Evolutionary conservation across 1,140 invertebrate species (phyloP).

Genomic region (Chelonus insularis): DNA sequence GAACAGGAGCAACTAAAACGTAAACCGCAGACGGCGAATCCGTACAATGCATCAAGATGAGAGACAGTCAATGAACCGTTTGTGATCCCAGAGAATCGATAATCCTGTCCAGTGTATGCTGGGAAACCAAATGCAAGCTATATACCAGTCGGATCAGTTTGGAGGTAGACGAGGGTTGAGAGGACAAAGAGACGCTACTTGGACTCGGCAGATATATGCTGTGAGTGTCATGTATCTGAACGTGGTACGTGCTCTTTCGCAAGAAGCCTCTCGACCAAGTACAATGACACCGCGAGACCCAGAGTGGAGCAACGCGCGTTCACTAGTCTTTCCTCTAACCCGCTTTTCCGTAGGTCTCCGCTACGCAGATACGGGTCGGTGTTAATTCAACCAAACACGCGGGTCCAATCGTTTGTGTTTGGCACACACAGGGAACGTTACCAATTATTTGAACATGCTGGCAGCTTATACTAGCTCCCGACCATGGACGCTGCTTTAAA

Average conservation of each 20-base stretch:
- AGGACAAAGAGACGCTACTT: slow-evolving; percentile 8
- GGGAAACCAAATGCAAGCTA: neutral
- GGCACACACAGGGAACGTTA: slow-evolving; percentile 25
- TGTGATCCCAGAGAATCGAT: slow-evolving; percentile 16
- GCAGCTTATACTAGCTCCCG: slow-evolving; percentile 22
- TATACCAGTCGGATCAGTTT: neutral
- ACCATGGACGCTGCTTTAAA: too few species aligned
- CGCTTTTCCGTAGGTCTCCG: neutral
- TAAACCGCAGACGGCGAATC: neutral
- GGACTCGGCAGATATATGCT: neutral
- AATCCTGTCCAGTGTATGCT: slow-evolving; percentile 5
- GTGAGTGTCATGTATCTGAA: neutral
- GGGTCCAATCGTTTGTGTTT: slow-evolving; percentile 32
- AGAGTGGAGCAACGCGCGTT: neutral
- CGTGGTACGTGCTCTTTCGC: slow-evolving; percentile 15
- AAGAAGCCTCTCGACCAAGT: slow-evolving; percentile 5
- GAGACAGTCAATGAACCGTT: slow-evolving; percentile 13
- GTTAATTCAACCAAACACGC: slow-evolving; percentile 35
- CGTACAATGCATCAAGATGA: slow-evolving; percentile 7
- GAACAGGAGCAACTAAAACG: neutral
- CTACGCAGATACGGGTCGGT: slow-evolving; percentile 27
- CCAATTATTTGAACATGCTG: slow-evolving; percentile 39
- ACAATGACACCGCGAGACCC: slow-evolving; percentile 13
- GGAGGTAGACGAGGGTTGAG: neutral
- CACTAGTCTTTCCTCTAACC: neutral